These are phyloP conservation scores for Kryptopterus vitreolus DNA, from an alignment of 2,797 vertebrate species.

Conservation along the genomic window DNA sequence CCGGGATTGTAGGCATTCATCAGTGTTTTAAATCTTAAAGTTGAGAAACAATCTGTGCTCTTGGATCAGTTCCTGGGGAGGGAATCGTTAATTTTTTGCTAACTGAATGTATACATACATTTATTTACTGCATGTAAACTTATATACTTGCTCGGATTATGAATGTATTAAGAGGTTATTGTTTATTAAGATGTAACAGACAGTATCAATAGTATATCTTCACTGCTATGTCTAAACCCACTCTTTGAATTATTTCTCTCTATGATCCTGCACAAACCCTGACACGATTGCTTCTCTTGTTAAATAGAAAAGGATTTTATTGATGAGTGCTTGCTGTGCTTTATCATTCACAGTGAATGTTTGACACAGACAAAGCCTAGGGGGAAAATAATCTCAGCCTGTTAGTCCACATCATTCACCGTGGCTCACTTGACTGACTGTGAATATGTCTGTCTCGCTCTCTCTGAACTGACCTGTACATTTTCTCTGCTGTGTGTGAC, in stretches of 20 bases:
- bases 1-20: neutral
- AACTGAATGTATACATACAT: too few species aligned
- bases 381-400: neutral
- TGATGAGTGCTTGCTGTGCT: neutral
- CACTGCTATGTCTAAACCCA: neutral
- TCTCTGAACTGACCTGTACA: neutral
- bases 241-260: neutral
- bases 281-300: neutral
- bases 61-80: neutral
- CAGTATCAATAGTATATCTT: neutral
- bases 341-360: neutral
- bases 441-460: neutral
- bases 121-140: neutral
- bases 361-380: neutral
- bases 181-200: neutral
- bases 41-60: neutral
- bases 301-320: neutral
- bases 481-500: constrained; percentile 3
- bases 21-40: neutral
- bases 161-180: neutral
- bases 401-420: constrained; percentile 9
- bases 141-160: neutral
- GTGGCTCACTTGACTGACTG: neutral
- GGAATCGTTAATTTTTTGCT: neutral
- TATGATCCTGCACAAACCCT: neutral